Conservation (phyloP, 2,113 vertebrate genomes). For the Cinclus cinclus region DNA sequence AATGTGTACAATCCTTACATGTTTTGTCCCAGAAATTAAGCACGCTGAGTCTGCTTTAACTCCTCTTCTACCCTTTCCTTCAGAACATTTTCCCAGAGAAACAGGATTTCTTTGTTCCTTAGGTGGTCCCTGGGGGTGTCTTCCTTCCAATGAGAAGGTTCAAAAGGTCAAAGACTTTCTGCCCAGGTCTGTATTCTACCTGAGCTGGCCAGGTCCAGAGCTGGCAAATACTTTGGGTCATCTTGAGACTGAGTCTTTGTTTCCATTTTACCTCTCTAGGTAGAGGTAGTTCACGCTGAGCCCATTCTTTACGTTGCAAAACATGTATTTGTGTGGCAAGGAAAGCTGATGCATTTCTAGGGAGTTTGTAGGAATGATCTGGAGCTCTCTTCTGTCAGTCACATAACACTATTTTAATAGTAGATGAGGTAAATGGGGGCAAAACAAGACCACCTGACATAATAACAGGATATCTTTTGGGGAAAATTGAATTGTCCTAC, state of each 20-base stretch:
- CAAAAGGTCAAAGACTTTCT: not conserved
- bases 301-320: not conserved
- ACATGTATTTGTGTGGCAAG: not conserved
- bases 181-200: not conserved
- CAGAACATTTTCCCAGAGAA: not conserved
- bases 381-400: not conserved
- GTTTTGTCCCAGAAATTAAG: not conserved
- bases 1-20: not conserved
- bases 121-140: not conserved
- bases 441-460: not conserved
- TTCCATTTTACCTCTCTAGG: not conserved
- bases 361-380: not conserved
- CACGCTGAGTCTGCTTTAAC: not conserved
- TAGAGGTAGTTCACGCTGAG: not conserved
- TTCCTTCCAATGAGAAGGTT: not conserved
- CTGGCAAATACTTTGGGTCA: not conserved
- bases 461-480: not conserved
- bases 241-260: not conserved
- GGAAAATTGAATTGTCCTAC: not conserved
- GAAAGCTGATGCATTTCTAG: not conserved
- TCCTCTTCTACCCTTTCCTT: not conserved
- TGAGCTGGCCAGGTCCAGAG: not conserved
- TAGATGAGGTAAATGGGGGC: not conserved
- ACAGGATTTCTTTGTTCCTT: not conserved
- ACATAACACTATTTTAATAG: not conserved